Conservation (phyloP, 2,888 invertebrate species). For the Drosophila pegasa region DNA sequence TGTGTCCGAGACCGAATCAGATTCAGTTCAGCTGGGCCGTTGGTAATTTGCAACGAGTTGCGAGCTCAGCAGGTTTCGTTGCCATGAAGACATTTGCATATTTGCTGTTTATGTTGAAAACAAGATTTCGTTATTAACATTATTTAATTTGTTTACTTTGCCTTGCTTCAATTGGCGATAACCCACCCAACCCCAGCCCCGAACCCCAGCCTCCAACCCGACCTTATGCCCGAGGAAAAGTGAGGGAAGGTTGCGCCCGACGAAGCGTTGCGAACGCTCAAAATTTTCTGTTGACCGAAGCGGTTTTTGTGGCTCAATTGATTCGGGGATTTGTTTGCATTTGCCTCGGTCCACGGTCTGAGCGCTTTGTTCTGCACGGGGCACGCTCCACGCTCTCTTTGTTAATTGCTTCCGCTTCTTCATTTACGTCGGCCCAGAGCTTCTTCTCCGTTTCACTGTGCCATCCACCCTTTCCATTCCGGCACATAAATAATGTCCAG, state of each 20-base stretch:
- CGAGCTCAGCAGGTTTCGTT: slow-evolving; percentile 60
- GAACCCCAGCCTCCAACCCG: neutral
- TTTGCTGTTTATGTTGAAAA: slow-evolving; percentile 77
- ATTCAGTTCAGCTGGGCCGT: neutral
- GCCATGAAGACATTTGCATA: slow-evolving; percentile 75
- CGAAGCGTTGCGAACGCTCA: slow-evolving; percentile 30
- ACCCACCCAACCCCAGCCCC: neutral
- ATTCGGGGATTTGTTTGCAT: slow-evolving; percentile 43
- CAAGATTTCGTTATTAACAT: slow-evolving; percentile 79
- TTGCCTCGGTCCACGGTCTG: neutral
- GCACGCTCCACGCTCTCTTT: neutral
- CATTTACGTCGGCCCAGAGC: neutral
- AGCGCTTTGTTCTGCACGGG: neutral
- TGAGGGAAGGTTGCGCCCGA: slow-evolving; percentile 47
- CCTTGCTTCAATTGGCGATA: slow-evolving; percentile 43
- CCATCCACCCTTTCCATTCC: neutral
- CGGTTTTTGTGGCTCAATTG: slow-evolving; percentile 57
- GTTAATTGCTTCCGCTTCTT: slow-evolving; percentile 12
- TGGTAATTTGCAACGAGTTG: slow-evolving; percentile 38
- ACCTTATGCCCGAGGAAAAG: neutral
- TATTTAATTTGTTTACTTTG: slow-evolving; percentile 76
- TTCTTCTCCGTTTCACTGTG: neutral
- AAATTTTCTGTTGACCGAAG: slow-evolving; percentile 71
- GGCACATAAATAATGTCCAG: slow-evolving; percentile 65
- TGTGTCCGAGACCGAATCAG: slow-evolving; percentile 1